These are phyloP conservation scores for Aix galericulata DNA, from an alignment of 2,113 vertebrate genomes.

Conservation along the genomic window DNA sequence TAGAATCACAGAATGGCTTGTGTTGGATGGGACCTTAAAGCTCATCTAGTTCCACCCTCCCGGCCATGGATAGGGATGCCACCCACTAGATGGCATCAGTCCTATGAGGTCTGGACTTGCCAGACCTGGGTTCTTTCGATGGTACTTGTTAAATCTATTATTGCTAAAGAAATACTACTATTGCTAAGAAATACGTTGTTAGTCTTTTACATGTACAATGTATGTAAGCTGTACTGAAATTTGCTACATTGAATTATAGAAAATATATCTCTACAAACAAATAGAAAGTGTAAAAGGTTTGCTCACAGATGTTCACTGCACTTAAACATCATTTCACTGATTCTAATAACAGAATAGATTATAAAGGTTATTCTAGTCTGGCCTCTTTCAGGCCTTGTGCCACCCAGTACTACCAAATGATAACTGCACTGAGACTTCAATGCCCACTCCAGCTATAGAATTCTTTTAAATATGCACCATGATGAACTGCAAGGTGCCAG, in stretches of 20 bases:
- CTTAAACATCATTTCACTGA: not conserved
- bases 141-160: not conserved
- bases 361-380: not conserved
- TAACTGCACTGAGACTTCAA: not conserved
- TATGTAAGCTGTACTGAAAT: not conserved
- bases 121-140: not conserved
- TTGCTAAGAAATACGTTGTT: not conserved
- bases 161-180: not conserved
- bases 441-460: not conserved
- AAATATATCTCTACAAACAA: not conserved
- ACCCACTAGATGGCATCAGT: not conserved
- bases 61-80: too few species aligned
- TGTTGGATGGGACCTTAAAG: too few species aligned
- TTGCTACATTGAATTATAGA: not conserved
- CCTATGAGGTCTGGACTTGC: not conserved
- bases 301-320: not conserved
- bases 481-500: not conserved
- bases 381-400: not conserved
- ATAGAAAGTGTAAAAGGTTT: not conserved
- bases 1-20: too few species aligned
- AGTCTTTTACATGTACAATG: not conserved
- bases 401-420: not conserved
- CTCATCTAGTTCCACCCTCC: too few species aligned
- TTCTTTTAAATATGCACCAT: not conserved
- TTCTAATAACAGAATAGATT: not conserved